Conservation (phyloP, 2,888 invertebrate species). For the Diaperis boleti region DNA sequence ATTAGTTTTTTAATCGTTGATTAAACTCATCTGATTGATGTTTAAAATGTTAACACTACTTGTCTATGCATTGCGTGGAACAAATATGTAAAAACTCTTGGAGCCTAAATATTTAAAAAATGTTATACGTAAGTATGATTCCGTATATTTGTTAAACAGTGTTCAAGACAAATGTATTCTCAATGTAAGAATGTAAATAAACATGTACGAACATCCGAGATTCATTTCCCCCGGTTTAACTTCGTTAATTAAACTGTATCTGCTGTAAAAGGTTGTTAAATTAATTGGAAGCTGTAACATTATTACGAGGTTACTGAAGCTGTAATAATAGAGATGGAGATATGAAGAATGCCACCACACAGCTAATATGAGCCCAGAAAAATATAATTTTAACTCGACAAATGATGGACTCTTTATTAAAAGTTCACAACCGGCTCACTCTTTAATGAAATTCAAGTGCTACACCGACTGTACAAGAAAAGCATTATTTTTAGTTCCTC, state of each 20-base stretch:
- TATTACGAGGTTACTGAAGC: not conserved
- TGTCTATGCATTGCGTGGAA: slow-evolving; percentile 15
- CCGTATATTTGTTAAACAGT: slow-evolving; percentile 45
- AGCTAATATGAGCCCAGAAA: too few species aligned
- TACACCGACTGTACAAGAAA: too few species aligned
- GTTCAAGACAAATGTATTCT: slow-evolving; percentile 47
- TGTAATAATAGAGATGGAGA: not conserved
- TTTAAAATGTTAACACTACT: slow-evolving; percentile 16
- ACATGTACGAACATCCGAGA: slow-evolving; percentile 23
- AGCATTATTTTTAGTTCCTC: too few species aligned
- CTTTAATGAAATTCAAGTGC: too few species aligned
- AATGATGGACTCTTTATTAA: too few species aligned
- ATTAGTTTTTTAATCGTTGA: slow-evolving; percentile 30
- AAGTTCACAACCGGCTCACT: too few species aligned
- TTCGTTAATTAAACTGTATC: not conserved
- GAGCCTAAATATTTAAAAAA: slow-evolving; percentile 16
- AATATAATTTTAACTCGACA: too few species aligned
- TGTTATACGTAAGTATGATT: slow-evolving; percentile 22
- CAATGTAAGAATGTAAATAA: slow-evolving; percentile 45
- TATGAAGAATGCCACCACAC: not conserved
- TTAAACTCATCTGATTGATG: slow-evolving; percentile 4
- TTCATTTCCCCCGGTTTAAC: too few species aligned
- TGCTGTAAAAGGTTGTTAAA: not conserved
- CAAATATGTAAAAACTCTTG: slow-evolving; percentile 7
- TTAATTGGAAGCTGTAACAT: not conserved